phyloP scores from a whole-genome alignment of 2,888 invertebrate genomes.

The Nysson spinosus region DNA sequence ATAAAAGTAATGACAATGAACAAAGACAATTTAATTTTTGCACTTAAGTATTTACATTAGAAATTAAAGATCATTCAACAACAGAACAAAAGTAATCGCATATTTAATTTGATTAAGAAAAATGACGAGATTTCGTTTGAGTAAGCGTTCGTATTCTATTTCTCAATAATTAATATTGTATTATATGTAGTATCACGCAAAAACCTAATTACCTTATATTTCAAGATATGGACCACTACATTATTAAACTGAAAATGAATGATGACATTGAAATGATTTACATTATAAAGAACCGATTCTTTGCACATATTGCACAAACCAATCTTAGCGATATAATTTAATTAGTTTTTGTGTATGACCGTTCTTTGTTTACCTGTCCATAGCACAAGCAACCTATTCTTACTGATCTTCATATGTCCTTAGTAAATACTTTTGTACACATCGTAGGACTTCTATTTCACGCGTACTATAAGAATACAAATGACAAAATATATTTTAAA shows the following conservation, averaged over 20 bases:
- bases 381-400: slow-evolving; percentile 68
- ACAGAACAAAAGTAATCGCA: slow-evolving; percentile 8
- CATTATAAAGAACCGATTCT: no score
- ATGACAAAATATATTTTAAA: slow-evolving; percentile 48
- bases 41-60: slow-evolving; percentile 39
- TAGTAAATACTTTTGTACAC: slow-evolving; percentile 19
- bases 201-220: no score
- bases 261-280: no score
- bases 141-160: slow-evolving; percentile 13
- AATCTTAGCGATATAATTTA: slow-evolving; percentile 30
- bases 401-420: slow-evolving; percentile 25
- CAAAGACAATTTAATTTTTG: slow-evolving; percentile 35
- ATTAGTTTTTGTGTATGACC: slow-evolving; percentile 42
- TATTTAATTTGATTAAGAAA: slow-evolving; percentile 12
- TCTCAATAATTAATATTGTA: slow-evolving; percentile 14
- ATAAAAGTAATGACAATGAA: slow-evolving; percentile 24
- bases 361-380: slow-evolving; percentile 68
- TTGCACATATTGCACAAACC: slow-evolving; percentile 14
- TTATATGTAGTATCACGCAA: slow-evolving; percentile 26
- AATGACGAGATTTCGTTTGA: slow-evolving; percentile 13
- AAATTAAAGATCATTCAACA: slow-evolving; percentile 24
- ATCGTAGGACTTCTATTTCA: slow-evolving; percentile 29
- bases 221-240: no score
- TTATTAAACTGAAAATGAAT: no score
- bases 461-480: slow-evolving; percentile 30